Conservation (phyloP, 1,140 invertebrate species). For the Drosophila truncata region DNA sequence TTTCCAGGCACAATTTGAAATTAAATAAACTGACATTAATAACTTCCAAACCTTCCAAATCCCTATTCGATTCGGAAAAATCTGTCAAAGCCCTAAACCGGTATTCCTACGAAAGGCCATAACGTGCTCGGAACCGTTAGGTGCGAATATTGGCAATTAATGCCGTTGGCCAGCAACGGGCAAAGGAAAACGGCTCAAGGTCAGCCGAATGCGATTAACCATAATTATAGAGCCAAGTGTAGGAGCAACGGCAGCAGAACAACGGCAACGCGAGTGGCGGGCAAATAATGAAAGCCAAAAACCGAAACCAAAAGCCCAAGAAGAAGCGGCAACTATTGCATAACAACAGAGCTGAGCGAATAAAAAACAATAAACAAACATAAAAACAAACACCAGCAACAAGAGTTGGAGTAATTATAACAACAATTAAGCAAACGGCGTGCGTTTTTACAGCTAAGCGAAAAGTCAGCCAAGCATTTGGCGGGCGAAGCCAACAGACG, state of each 20-base stretch:
- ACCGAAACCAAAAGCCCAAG: slow-evolving; percentile 69
- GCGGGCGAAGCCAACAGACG: slow-evolving; percentile 13
- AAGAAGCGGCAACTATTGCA: slow-evolving; percentile 64
- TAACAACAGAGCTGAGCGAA: slow-evolving; percentile 48
- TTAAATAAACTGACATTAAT: too few relatives aligned
- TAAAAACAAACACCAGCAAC: slow-evolving; percentile 44
- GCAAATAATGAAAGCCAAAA: slow-evolving; percentile 80
- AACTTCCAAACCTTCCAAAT: not conserved
- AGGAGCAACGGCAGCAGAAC: slow-evolving; percentile 45
- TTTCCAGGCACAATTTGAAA: too few relatives aligned
- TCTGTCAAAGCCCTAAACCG: slow-evolving; percentile 35
- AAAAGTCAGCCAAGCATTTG: slow-evolving; percentile 70
- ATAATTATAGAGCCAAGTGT: slow-evolving; percentile 72
- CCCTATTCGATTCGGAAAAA: not conserved
- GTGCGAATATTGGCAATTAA: slow-evolving; percentile 32
- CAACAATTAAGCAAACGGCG: slow-evolving; percentile 84
- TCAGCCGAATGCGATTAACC: slow-evolving; percentile 71
- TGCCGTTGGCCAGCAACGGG: slow-evolving; percentile 38
- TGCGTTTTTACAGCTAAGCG: slow-evolving; percentile 81
- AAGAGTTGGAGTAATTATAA: slow-evolving; percentile 77
- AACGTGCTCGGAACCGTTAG: slow-evolving; percentile 61
- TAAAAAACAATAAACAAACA: slow-evolving; percentile 54
- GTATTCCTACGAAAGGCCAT: slow-evolving; percentile 26
- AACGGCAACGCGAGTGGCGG: slow-evolving; percentile 32
- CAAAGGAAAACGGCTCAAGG: slow-evolving; percentile 72